These are phyloP conservation scores for Resseliella maxima DNA, from an alignment of 2,888 invertebrate genomes.

Conservation along the genomic window DNA sequence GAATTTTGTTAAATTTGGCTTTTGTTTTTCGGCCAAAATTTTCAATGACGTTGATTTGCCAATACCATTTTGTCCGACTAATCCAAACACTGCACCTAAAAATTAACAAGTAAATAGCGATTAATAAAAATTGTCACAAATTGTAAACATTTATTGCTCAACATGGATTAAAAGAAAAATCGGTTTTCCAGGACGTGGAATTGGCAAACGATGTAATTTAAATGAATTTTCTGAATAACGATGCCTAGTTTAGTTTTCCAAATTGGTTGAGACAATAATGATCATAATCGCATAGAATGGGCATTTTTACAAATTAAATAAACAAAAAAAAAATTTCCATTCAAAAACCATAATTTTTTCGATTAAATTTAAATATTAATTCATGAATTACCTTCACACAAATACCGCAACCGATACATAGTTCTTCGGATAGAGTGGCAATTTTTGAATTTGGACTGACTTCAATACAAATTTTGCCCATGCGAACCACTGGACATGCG, in stretches of 20 bases:
- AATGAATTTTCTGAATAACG: conserved; percentile 99
- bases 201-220: conserved; percentile 96
- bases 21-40: conserved; percentile 97
- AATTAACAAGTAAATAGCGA: too few species aligned
- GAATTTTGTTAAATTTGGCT: too few species aligned
- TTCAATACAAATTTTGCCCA: conserved; percentile 99
- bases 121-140: too few species aligned
- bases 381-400: conserved; percentile 98
- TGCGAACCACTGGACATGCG: conserved; percentile 97
- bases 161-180: too few species aligned
- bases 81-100: conserved; percentile 88
- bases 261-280: conserved; percentile 97
- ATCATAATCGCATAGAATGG: conserved; percentile 99
- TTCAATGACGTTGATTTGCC: conserved; percentile 99
- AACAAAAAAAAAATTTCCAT: not conserved
- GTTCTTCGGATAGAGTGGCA: conserved; percentile 95
- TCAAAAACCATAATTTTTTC: too few species aligned
- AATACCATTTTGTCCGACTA: conserved; percentile 99
- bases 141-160: too few species aligned
- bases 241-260: conserved; percentile 98
- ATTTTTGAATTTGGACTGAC: conserved; percentile 96
- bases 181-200: conserved; percentile 95
- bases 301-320: conserved; percentile 85
- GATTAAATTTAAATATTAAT: too few species aligned
- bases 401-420: conserved; percentile 99